These are phyloP conservation scores for Lepidochrysops patricia DNA, from an alignment of 2,888 invertebrate species.

Conservation along the genomic window DNA sequence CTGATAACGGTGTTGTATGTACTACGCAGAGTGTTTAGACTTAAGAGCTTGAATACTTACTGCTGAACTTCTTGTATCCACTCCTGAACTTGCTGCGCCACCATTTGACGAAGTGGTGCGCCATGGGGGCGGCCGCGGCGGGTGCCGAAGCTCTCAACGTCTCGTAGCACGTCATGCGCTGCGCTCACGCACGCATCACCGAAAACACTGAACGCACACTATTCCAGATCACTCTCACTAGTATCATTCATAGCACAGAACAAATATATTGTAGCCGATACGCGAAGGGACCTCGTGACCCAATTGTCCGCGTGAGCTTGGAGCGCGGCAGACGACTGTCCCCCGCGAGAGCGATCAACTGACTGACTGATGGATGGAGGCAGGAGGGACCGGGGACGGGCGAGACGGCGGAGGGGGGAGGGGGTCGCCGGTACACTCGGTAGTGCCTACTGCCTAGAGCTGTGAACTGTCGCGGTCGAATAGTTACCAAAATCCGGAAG, in stretches of 20 bases:
- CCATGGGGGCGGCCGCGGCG: slow-evolving; percentile 78
- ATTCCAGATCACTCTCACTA: slow-evolving; percentile 49
- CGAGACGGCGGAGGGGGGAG: slow-evolving; percentile 27
- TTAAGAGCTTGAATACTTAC: slow-evolving; percentile 59
- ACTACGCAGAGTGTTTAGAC: background rate
- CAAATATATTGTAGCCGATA: slow-evolving; percentile 37
- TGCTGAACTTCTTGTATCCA: slow-evolving; percentile 83
- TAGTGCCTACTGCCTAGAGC: slow-evolving; percentile 19
- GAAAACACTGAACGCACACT: slow-evolving; percentile 59
- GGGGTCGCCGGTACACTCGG: slow-evolving; percentile 18
- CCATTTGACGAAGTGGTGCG: slow-evolving; percentile 84
- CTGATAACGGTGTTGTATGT: background rate
- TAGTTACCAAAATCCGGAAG: slow-evolving; percentile 15
- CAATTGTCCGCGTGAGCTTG: slow-evolving; percentile 65
- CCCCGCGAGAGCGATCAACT: slow-evolving; percentile 48
- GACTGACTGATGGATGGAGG: slow-evolving; percentile 62
- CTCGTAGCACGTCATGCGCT: slow-evolving; percentile 76
- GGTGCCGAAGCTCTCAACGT: slow-evolving; percentile 73
- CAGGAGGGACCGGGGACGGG: slow-evolving; percentile 37
- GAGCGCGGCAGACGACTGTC: slow-evolving; percentile 42
- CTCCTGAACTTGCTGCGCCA: slow-evolving; percentile 84
- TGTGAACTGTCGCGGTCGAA: slow-evolving; percentile 15
- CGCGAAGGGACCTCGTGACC: slow-evolving; percentile 57
- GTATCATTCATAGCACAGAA: slow-evolving; percentile 51
- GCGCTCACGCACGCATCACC: slow-evolving; percentile 75